Evolutionary conservation across 2,888 invertebrate species (phyloP), one percentile per base, ranked within the genome.

Genomic region (Netelia melanura): DNA sequence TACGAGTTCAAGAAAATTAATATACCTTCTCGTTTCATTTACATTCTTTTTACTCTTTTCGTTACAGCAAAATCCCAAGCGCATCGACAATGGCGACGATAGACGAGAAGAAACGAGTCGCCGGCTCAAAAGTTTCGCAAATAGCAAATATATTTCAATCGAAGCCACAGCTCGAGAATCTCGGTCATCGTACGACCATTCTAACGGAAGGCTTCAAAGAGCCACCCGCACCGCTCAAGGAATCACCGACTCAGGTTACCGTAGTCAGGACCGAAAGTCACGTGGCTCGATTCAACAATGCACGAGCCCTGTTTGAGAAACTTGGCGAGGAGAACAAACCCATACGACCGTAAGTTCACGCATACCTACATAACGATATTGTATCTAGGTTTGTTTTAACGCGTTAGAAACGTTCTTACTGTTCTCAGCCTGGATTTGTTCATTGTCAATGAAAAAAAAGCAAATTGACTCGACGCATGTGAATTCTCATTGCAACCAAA

Each of bases 251-350:
- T 8, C 96, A 96, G 90, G 97, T 96, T 56, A 96, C 97, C 11
- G 97, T 97, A 65, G 97, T 97, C 83, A 95, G 98, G 86, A 97
- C 98, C 21, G 98, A 98, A 94, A 98, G 98, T 91, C 98, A 98
- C 93, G 96, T 98, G 90, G 97, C 98, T n/a, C 95, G 98, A 86
- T 98, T 98, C 93, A 98, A 98, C 94, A 98, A 97, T 94, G 98
- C 98, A 2, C 95, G 98, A 86, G 98, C 98, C 61, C 95, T 98
- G 80, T 98, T 98, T 93, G 98, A 98, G 94, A 98, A 98, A 92
- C 95, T 98, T 87, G 97, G 98, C 89, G 95, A 97, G 93, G 96
- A 97, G 93, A 96, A 96, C 93, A 95, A 96, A 88, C 94, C 95
- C 38, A 91, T 89, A 86, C 90, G 87, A 88, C 92, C 90, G 93